Conservation (phyloP, 2,888 invertebrate genomes). For the Tiliacea citrago region DNA sequence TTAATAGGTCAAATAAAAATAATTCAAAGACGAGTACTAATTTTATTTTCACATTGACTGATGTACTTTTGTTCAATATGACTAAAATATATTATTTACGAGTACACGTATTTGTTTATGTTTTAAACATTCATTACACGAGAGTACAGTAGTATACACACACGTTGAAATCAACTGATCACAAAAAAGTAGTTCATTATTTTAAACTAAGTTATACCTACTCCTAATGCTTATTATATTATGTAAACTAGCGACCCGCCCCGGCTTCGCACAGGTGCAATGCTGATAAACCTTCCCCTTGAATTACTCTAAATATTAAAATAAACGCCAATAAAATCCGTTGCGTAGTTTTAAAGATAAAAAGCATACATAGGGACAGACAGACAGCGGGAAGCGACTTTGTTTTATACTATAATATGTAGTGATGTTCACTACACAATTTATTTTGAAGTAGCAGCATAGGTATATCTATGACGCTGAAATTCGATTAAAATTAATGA, state of each 20-base stretch:
- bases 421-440: too few relatives aligned
- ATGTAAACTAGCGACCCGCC: too few relatives aligned
- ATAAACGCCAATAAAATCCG: too few relatives aligned
- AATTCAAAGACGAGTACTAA: not conserved
- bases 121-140: constrained; percentile 1
- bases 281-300: too few relatives aligned
- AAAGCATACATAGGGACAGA: too few relatives aligned
- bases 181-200: not conserved
- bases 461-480: not conserved
- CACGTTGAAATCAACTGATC: not conserved
- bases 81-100: not conserved
- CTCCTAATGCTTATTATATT: not conserved
- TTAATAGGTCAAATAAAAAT: constrained; percentile 15
- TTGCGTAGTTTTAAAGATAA: too few relatives aligned
- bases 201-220: not conserved
- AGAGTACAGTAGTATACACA: not conserved
- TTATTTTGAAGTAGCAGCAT: constrained; percentile 4
- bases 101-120: not conserved
- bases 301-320: too few relatives aligned
- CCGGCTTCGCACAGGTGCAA: too few relatives aligned
- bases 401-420: too few relatives aligned
- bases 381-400: too few relatives aligned
- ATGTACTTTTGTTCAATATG: constrained; percentile 5
- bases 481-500: constrained; percentile 16
- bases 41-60: constrained; percentile 25